Evolutionary conservation across 2,888 invertebrate species (phyloP), one percentile per base, ranked within the genome.

Genomic region (Drosophila suboccidentalis): DNA sequence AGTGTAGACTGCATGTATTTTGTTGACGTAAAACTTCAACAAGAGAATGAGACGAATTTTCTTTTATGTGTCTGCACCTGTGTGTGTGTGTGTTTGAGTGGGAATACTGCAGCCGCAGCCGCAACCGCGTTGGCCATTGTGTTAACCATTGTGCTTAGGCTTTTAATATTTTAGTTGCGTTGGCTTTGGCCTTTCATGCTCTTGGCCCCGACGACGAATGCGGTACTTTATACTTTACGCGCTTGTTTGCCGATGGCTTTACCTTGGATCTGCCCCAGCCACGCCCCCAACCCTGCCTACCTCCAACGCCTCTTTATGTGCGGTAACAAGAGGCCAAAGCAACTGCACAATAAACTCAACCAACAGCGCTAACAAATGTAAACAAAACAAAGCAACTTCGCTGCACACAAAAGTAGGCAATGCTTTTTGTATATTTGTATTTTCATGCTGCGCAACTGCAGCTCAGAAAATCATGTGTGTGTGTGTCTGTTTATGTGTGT

Each of bases 161-260:
- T 76, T 87, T 86, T 87, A 86, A 87, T 86, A 86, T 86, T 87
- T 85, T 72, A 86, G 73, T 63, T 71, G 76, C 75, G 71, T 78
- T 72, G 59, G 80, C 69, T 74, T 68, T 70, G 22, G 22, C 22
- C 4, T 22, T 22, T 66, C 60, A 68, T 59, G 61, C 57, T 38
- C 57, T 38, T 39, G 39, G 29, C 51, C 44, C 22, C 19, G 47
- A 32, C 22, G 22, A 22, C 29, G 29, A 29, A 66, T 59, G 68
- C 47, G 50, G 36, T 55, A 66, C 46, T 65, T 63, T 49, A 34
- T 55, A 68, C 46, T 65, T 63, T 49, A 34, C 46, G 41, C 38
- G 59, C 53, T 67, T 55, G 57, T 68, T 64, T 38, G 41, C 57
- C 44, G 49, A 29, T 38, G 61, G 59, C 49, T 43, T 75, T 61